Base-by-base conservation (phyloP, 2,797 vertebrate species). In the Labeo calbasu region DNA sequence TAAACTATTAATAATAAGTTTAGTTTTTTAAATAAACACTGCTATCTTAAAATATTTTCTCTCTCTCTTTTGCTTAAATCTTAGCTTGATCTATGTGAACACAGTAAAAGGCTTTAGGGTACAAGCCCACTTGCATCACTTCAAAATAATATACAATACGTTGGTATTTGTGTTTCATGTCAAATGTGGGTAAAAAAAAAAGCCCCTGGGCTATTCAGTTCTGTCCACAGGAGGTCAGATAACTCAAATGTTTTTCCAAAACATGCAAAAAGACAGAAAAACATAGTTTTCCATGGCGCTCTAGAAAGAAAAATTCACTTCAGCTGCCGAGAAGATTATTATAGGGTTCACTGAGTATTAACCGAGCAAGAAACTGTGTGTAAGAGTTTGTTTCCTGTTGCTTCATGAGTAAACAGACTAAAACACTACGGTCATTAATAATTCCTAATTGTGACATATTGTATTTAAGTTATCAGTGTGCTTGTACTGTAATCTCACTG, bases 161-260 rank as follows among this genome's bases (percentile, higher is more conserved):
- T 65, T n/a, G 12, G 55, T 32, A 36, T 84, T 23, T 68, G 51
- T 21, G n/a, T 68, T 51, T 77, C 57, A 36, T 72, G 12, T 25
- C 48, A 36, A 40, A 14, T 36, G 32, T 63, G 25, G 50, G 46
- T 25, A 50, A 79, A 66, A 71, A 10, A 40, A 50, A 28, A 66
- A n/a, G 3, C 46, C 25, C 23, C 10, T 1, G 1, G 63, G 77
- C 61, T 66, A 66, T 53, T 23, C 12, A 17, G 11, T n/a, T 51
- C 19, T 76, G 43, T 78, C 59, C 59, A 50, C 2, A 17, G 61
- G 17, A 78, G 43, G 76, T 63, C 76, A 78, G 59, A 32, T 50
- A 10, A 77, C 17, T 63, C 9, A n/a, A 79, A 79, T 8, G 28
- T 17, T 66, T 65, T 14, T n/a, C 12, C 21, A 43, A 43, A 69